Percentiles rank a stretch among this genome's conserved stretches.
phyloP scores from a whole-genome alignment of 2,113 vertebrate species.

The Turnix velox region DNA sequence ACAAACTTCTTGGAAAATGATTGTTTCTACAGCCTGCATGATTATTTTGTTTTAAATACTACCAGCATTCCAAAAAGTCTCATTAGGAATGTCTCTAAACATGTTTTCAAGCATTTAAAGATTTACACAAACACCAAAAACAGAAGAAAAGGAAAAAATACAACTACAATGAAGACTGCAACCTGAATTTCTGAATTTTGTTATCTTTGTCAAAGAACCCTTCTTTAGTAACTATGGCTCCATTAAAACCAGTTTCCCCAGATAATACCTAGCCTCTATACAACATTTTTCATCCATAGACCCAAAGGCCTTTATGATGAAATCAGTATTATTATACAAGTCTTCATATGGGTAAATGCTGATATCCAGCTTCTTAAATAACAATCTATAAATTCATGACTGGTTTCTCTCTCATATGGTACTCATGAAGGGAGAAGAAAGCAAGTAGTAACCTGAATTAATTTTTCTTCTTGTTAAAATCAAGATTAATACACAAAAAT shows the following conservation, averaged over 20 bases:
- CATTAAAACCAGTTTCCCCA: background rate
- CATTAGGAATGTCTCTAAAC: background rate
- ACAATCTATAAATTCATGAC: no score
- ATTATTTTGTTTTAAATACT: background rate
- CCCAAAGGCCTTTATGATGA: background rate
- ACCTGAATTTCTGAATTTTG: background rate
- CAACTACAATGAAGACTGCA: background rate
- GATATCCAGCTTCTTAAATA: background rate
- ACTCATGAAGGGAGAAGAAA: background rate
- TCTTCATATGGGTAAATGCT: background rate
- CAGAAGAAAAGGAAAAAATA: background rate
- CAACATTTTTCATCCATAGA: background rate
- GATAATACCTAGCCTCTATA: background rate
- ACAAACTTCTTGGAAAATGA: background rate
- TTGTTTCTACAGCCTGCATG: background rate
- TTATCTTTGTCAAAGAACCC: background rate
- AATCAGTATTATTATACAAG: background rate
- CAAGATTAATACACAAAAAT: background rate
- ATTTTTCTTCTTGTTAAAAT: background rate
- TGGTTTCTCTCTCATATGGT: background rate
- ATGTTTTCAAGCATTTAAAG: background rate
- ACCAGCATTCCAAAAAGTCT: slow-evolving; percentile 10
- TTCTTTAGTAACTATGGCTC: background rate
- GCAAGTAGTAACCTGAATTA: background rate
- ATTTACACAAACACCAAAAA: background rate